These are phyloP conservation scores for Margarornis squamiger DNA, from an alignment of 2,797 vertebrate genomes.

Conservation along the genomic window DNA sequence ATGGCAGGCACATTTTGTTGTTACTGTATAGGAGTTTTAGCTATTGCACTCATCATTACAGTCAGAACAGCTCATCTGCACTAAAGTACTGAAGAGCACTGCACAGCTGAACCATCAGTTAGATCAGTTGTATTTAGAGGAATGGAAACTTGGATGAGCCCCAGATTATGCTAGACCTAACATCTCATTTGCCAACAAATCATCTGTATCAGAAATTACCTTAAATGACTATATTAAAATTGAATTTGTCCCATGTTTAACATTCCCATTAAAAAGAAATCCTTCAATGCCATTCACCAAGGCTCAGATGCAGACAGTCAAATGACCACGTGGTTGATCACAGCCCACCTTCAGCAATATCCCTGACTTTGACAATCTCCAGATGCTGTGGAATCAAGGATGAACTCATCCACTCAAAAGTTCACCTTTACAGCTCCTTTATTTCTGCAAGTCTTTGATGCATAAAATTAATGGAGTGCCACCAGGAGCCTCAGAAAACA, in stretches of 20 bases:
- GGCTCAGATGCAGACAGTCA: neutral
- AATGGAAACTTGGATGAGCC: neutral
- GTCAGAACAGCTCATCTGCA: neutral
- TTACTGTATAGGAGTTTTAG: neutral
- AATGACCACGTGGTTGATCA: neutral
- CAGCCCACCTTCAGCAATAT: neutral
- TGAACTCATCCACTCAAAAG: neutral
- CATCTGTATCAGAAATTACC: neutral
- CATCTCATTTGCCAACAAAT: neutral
- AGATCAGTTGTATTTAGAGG: neutral
- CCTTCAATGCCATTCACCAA: neutral
- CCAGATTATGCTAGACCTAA: neutral
- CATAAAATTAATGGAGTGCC: neutral
- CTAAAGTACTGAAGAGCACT: neutral
- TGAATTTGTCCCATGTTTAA: slow-evolving; percentile 19
- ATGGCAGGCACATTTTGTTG: neutral
- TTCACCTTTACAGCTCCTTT: neutral
- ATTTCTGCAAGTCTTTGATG: neutral
- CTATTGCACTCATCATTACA: neutral
- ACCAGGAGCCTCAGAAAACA: neutral
- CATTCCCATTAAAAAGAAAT: slow-evolving; percentile 29
- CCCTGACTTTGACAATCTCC: neutral
- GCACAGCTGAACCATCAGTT: neutral
- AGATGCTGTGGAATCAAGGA: neutral
- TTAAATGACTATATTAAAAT: slow-evolving; percentile 29